These are phyloP conservation scores for Polypedilum pembai DNA, from an alignment of 1,140 invertebrate genomes.

Conservation along the genomic window DNA sequence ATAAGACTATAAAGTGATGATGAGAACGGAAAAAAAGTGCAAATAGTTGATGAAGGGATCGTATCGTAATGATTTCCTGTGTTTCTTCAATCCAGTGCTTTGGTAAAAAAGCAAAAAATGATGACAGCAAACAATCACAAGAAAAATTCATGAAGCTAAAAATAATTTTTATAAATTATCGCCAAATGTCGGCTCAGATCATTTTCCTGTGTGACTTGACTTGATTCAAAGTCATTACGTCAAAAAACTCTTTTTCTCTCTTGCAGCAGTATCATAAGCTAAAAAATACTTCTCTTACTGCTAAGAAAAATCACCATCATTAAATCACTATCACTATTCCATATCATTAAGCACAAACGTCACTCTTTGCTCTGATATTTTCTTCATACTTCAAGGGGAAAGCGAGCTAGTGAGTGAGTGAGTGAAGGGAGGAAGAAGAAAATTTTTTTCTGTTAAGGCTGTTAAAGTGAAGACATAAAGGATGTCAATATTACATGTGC, in stretches of 20 bases:
- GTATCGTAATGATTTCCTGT: neutral
- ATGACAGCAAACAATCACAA: neutral
- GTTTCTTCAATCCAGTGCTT: neutral
- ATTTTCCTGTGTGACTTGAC: neutral
- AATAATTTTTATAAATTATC: slow-evolving; percentile 29
- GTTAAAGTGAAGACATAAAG: slow-evolving; percentile 7
- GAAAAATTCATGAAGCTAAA: slow-evolving; percentile 23
- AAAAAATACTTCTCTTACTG: neutral
- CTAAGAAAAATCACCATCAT: slow-evolving; percentile 23
- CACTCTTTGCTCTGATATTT: neutral
- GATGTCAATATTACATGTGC: neutral
- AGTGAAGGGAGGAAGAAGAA: too few species aligned
- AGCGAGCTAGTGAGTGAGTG: neutral
- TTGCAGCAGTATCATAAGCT: neutral
- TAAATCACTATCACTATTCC: slow-evolving; percentile 28
- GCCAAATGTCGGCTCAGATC: neutral
- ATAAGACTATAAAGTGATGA: neutral
- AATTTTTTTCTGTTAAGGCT: neutral
- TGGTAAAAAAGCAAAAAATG: neutral
- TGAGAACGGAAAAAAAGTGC: neutral
- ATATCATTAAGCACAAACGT: slow-evolving; percentile 22
- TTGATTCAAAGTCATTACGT: slow-evolving; percentile 10
- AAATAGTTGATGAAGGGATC: neutral
- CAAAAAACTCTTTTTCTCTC: neutral
- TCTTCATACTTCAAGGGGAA: slow-evolving; percentile 9